phyloP scores from a whole-genome alignment of 30 jellyfish, hydroid and myxozoan species.

The Clytia hemisphaerica region DNA sequence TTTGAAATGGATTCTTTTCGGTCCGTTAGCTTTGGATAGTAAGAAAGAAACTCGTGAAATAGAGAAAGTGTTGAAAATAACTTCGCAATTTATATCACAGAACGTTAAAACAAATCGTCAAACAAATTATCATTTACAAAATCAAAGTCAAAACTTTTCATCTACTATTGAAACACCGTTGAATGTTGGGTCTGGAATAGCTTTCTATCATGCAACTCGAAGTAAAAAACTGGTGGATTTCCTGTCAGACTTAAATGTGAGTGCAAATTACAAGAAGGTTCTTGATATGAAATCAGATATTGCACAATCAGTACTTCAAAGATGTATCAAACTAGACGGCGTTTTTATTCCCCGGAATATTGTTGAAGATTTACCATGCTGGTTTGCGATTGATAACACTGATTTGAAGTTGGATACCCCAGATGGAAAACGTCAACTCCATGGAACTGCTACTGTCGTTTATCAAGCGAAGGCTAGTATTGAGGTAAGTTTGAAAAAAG shows the following conservation, averaged over 20 bases:
- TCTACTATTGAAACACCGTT: slow-evolving; percentile 5
- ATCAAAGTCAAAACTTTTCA: background rate
- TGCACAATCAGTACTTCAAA: background rate
- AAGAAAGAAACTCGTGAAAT: background rate
- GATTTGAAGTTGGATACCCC: slow-evolving; percentile 14
- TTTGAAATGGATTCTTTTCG: slow-evolving; percentile 2
- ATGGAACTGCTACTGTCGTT: slow-evolving; percentile 18
- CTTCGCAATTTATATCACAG: background rate
- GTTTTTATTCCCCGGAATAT: slow-evolving; percentile 9
- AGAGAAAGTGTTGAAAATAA: background rate
- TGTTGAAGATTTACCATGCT: background rate
- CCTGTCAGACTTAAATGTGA: slow-evolving; percentile 1
- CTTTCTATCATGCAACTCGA: background rate
- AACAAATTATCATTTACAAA: background rate
- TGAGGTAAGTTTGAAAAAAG: no score
- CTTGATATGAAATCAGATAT: background rate
- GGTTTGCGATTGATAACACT: slow-evolving; percentile 15
- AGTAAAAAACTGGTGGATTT: slow-evolving; percentile 9
- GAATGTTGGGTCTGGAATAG: background rate
- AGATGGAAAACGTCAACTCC: slow-evolving; percentile 15
- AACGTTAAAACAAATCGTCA: background rate
- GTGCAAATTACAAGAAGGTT: background rate
- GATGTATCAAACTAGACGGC: background rate
- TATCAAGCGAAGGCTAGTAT: slow-evolving; percentile 19
- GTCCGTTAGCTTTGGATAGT: background rate